Base-by-base conservation (phyloP, 2,888 invertebrate genomes). In the Melangyna quadrimaculata region DNA sequence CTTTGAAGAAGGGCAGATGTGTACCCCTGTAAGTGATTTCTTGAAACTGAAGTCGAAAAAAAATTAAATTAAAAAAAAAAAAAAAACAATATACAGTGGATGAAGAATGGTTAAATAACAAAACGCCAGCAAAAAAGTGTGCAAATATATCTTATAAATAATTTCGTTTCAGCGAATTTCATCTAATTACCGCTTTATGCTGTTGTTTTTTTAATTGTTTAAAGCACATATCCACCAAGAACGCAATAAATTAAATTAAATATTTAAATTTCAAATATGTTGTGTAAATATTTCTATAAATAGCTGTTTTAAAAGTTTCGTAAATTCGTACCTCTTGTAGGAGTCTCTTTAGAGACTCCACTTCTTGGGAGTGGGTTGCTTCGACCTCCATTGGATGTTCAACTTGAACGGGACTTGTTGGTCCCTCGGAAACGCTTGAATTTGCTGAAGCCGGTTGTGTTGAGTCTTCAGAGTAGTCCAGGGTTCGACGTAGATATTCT, bases 311-410 rank as follows among this genome's bases (percentile, higher is more conserved):
- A 0, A 27, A 24, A 12, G 5, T 19, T 12, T 12, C 8, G 40
- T 65, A 12, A 8, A 29, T 53, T 17, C 90, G 90, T 93, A 96
- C 97, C 95, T 97, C 97, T 92, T 96, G 96, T 87, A 97, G 92
- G 87, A 97, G 94, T 86, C 95, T 93, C 89, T 95, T 93, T 14
- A 97, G 93, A 88, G 96, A 95, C 91, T 95, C 95, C 70, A 96
- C 95, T 88, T 96, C 96, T 63, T 91, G 92, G 78, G 92, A 92
- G 88, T 91, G 92, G 51, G 92, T 93, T 74, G 91, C 90, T 83
- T 92, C 92, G 79, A 91, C 92, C 88, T 92, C 92, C 93, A 92
- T 90, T 90, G 93, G 92, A 89, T 94, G 93, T 87, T 93, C 93
- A 72, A 93, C 93, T 88, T 90, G 93, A 82, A 91, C 91, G 14